Base-by-base conservation (phyloP, 2,888 invertebrate species). In the Himalopsyche japonica region DNA sequence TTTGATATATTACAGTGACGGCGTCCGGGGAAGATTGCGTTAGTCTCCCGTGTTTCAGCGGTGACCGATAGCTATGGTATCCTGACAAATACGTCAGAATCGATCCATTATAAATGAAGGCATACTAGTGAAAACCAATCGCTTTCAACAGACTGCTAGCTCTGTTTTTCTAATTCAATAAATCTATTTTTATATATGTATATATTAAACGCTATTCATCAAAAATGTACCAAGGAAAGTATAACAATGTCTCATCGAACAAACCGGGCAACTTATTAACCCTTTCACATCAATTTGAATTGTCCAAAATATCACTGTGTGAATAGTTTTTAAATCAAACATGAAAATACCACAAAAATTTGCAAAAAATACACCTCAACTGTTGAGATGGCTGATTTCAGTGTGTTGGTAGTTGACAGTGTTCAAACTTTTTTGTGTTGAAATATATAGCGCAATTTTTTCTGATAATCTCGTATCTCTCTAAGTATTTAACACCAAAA, bases 121-220 rank as follows among this genome's bases (percentile, higher is more conserved):
- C 87, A 87, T 84, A 77, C 86, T 86, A 87, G 87, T 87, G 86
- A 86, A 87, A 87, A 87, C 86, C 84, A 86, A 86, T 84, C 83
- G 85, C 84, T 86, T 86, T 85, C 83, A 83, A 85, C 86, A 83
- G 86, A 86, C 80, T 24, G 86, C 86, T 87, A 85, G 86, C 80
- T 87, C 86, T 87, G 85, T 76, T 84, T 76, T n/a, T 82, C 84
- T 87, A 84, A 78, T 79, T 80, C 80, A 79, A 80, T 81, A 84
- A 84, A 78, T 64, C 84, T 84, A 84, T 78, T 76, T 79, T 79
- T 83, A 79, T 81, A 70, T 70, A 70, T 70, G 27, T 82, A 84
- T 84, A 84, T 79, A 84, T 70, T 81, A 84, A 82, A 86, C 57
- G 82, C 84, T 84, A 84, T 84, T 86, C 82, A 86, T 86, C 82